These are phyloP conservation scores for Acrossocheilus fasciatus DNA, from an alignment of 2,797 vertebrate species.

Conservation along the genomic window DNA sequence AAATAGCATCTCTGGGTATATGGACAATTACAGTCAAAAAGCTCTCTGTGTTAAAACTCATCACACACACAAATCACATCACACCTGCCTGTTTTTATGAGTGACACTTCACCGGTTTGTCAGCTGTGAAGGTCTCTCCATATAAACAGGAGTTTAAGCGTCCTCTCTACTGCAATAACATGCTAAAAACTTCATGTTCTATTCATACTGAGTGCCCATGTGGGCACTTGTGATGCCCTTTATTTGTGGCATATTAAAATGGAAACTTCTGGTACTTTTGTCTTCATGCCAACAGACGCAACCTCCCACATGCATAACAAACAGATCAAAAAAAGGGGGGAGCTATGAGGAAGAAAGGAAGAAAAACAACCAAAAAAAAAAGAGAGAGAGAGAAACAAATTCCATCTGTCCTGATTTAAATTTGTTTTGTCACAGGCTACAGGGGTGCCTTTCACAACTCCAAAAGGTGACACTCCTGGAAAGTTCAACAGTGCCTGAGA, in stretches of 20 bases:
- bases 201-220: constrained; percentile 54
- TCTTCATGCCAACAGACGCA: constrained; percentile 58
- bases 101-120: constrained; percentile 23
- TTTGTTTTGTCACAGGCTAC: constrained; percentile 56
- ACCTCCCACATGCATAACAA: constrained; percentile 60
- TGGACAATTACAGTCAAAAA: not conserved
- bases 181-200: constrained; percentile 47
- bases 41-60: not conserved
- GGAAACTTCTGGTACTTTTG: constrained; percentile 64
- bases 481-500: constrained; percentile 49
- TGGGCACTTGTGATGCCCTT: constrained; percentile 56
- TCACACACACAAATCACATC: not conserved
- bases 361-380: constrained; percentile 43
- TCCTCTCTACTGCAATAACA: constrained; percentile 13
- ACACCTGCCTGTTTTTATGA: constrained; percentile 14
- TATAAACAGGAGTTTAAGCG: constrained; percentile 15
- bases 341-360: constrained; percentile 50
- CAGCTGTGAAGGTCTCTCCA: constrained; percentile 23
- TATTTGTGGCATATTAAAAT: constrained; percentile 55
- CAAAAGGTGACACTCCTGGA: constrained; percentile 57
- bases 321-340: constrained; percentile 53
- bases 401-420: constrained; percentile 67
- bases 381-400: constrained; percentile 56
- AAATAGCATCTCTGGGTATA: not conserved
- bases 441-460: constrained; percentile 63